Conservation (phyloP, 2,797 vertebrate genomes). For the Cirrhinus molitorella region DNA sequence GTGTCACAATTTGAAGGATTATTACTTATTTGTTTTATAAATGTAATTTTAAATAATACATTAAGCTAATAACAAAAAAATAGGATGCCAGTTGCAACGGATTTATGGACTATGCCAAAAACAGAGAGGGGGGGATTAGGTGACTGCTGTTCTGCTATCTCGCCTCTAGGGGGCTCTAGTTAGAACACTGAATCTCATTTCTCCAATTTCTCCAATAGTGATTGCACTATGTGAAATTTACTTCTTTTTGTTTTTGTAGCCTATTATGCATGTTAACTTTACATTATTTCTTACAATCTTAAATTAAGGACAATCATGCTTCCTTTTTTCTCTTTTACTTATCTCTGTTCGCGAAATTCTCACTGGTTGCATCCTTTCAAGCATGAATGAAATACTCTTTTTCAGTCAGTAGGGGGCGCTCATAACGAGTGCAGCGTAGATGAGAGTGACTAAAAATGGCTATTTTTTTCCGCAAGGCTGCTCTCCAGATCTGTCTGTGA, state of each 20-base stretch:
- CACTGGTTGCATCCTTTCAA: not conserved
- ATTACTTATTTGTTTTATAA: not conserved
- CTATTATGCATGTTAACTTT: not conserved
- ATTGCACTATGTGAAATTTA: not conserved
- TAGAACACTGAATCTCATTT: not conserved
- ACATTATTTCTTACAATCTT: not conserved
- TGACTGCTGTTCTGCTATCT: not conserved
- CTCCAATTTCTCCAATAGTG: not conserved
- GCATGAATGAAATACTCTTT: not conserved
- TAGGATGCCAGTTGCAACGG: not conserved
- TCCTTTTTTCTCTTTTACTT: not conserved
- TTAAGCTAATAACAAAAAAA: not conserved
- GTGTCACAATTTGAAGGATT: not conserved
- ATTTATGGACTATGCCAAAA: not conserved
- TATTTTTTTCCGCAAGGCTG: slow-evolving; percentile 1
- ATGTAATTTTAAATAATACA: not conserved
- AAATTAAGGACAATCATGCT: not conserved
- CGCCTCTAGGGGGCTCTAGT: slow-evolving; percentile 52
- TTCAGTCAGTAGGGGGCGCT: slow-evolving; percentile 58
- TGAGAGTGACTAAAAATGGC: slow-evolving; percentile 12
- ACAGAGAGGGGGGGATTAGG: not conserved
- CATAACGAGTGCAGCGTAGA: slow-evolving; percentile 41
- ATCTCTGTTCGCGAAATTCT: not conserved
- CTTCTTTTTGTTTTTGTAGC: not conserved
- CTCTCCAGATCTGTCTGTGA: not conserved